Conservation (phyloP, 2,797 vertebrate genomes). For the Clarias pachynema region DNA sequence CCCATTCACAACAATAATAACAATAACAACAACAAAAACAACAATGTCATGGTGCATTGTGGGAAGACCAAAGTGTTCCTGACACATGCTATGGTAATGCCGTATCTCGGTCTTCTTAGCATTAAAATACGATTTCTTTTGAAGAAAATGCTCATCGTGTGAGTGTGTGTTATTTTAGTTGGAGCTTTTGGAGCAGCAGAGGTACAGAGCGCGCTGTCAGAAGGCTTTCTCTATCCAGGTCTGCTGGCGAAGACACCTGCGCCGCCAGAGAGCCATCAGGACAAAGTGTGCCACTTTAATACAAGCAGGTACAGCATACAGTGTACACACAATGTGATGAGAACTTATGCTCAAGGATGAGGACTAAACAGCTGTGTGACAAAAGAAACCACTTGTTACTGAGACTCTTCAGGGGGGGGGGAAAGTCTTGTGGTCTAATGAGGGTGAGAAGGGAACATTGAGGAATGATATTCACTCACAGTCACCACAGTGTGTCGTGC, state of each 20-base stretch:
- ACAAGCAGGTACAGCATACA: slow-evolving; percentile 86
- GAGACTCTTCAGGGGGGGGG: too few relatives aligned
- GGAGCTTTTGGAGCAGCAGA: slow-evolving; percentile 82
- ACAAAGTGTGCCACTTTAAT: slow-evolving; percentile 78
- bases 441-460: too few relatives aligned
- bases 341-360: too few relatives aligned
- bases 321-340: too few relatives aligned
- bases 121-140: background rate
- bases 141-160: background rate
- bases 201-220: slow-evolving; percentile 73
- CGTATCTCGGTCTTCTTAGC: background rate
- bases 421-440: too few relatives aligned
- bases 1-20: slow-evolving; percentile 11
- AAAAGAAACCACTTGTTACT: too few relatives aligned
- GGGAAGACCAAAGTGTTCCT: slow-evolving; percentile 94
- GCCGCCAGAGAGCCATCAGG: slow-evolving; percentile 65
- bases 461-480: too few relatives aligned
- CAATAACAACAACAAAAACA: background rate
- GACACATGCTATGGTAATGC: slow-evolving; percentile 79
- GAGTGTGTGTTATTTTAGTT: slow-evolving; percentile 70
- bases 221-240: slow-evolving; percentile 87
- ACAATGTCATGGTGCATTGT: slow-evolving; percentile 74
- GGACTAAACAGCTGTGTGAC: too few relatives aligned
- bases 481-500: too few relatives aligned
- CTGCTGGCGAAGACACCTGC: slow-evolving; percentile 81